Base-by-base conservation (phyloP, 2,113 vertebrate genomes). In the Elachura formosa region DNA sequence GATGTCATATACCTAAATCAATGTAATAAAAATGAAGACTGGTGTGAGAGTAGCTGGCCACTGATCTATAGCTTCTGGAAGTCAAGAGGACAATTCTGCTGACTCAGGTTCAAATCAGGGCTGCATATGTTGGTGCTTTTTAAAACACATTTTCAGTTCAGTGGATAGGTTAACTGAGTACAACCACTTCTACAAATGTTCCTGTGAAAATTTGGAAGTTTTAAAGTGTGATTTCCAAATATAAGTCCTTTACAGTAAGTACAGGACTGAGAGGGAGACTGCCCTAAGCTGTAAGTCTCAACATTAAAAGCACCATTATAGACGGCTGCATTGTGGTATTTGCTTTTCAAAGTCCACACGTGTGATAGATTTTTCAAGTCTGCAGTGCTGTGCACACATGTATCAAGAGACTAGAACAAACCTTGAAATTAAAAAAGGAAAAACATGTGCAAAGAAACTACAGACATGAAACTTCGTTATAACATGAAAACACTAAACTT, bases 391-490 rank as follows among this genome's bases (percentile, higher is more conserved):
- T 38, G 71, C 84, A 90, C 87, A 84, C 34, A 69, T 85, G 67
- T 86, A 91, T 22, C 38, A 33, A 38, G 36, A 93, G 43, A 95
- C 34, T 36, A 91, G 71, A 96, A 87, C 36, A 90, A 93, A 93
- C 58, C 38, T 66, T 73, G 78, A 89, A 90, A 94, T 89, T 91
- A 93, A 92, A 82, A 71, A 89, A 69, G 51, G 54, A 76, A 95
- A 95, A 94, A 76, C 49, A 68, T 6, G 71, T 87, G 80, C 79
- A 95, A 94, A 94, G 74, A 93, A 89, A 91, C 38, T 85, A 40
- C 91, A 95, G 91, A 89, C 90, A 89, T 80, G 73, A 82, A 95
- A 79, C 62, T 89, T 58, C 33, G 79, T 76, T 91, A 46, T 36
- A 89, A 93, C 83, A 91, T 38, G 56, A 9, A 48, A 94, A 91